Evolutionary conservation across 2,888 invertebrate species (phyloP).

Genomic region (Caenorhabditis auriculariae): DNA sequence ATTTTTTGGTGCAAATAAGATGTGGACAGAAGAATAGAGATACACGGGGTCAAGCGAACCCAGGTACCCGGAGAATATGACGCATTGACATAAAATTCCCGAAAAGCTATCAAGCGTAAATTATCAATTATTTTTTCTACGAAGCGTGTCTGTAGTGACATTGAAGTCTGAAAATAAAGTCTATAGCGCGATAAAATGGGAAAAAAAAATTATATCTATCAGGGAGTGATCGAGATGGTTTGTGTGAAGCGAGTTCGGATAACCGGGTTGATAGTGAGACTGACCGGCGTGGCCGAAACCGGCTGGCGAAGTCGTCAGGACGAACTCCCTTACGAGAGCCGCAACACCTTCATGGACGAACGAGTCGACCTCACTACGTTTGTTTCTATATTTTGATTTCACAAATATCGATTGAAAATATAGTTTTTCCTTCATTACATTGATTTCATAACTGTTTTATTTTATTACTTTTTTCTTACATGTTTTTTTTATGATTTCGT

Average conservation of each 20-base stretch:
- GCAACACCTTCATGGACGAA: slow-evolving; percentile 55
- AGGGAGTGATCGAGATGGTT: slow-evolving; percentile 50
- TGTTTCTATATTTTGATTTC: slow-evolving; percentile 2
- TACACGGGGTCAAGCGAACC: no score
- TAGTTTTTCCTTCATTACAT: no score
- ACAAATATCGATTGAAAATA: neutral
- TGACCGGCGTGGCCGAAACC: slow-evolving; percentile 37
- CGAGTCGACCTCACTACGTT: slow-evolving; percentile 55
- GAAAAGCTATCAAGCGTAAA: neutral
- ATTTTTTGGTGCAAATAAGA: no score
- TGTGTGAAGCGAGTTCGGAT: slow-evolving; percentile 46
- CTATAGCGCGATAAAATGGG: neutral
- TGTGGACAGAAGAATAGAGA: no score
- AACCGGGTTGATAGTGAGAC: slow-evolving; percentile 47
- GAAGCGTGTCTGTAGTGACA: neutral
- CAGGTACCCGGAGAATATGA: no score
- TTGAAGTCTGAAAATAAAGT: neutral
- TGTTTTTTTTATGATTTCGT: no score
- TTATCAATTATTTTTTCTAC: neutral
- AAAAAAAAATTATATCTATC: neutral
- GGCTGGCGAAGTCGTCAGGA: slow-evolving; percentile 52
- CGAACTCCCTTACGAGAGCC: slow-evolving; percentile 54
- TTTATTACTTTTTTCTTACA: no score
- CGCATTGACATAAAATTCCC: no score
- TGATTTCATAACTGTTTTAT: no score